These are phyloP conservation scores for Climacteris rufus DNA, from an alignment of 2,113 vertebrate genomes.

Conservation along the genomic window DNA sequence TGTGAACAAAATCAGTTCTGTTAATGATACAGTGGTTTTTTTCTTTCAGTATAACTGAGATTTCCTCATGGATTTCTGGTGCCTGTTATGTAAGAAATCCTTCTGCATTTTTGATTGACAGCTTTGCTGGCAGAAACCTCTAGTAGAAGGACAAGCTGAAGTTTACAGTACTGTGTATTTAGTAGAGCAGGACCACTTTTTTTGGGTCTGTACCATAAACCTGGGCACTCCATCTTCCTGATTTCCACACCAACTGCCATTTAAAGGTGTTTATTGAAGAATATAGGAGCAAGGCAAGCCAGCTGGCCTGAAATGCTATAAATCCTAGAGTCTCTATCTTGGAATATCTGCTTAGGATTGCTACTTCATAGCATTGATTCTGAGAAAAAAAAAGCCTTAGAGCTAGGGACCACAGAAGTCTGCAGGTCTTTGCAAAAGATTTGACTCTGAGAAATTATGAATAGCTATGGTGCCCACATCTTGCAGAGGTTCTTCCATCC, in stretches of 20 bases:
- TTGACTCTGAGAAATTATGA: neutral
- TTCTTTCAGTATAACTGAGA: neutral
- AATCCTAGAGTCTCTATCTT: neutral
- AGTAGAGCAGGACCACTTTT: neutral
- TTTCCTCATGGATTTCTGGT: neutral
- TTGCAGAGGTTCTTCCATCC: neutral
- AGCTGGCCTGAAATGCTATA: neutral
- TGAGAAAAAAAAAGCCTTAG: neutral
- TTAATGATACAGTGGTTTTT: neutral
- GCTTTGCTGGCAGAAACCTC: neutral
- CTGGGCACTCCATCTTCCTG: neutral
- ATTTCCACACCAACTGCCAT: neutral
- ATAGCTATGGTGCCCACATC: neutral
- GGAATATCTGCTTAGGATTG: neutral
- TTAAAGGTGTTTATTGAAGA: neutral
- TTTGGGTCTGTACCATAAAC: neutral
- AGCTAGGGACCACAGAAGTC: neutral
- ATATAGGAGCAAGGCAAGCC: neutral
- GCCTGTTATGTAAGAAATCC: neutral
- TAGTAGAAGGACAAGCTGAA: neutral
- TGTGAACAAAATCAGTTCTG: neutral
- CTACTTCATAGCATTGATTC: neutral
- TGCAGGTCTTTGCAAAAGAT: neutral
- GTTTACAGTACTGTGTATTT: neutral
- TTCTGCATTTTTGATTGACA: neutral